Evolutionary conservation across 2,888 invertebrate genomes (phyloP), one percentile per base, ranked within the genome.

Genomic region (Trichacis sp.): DNA sequence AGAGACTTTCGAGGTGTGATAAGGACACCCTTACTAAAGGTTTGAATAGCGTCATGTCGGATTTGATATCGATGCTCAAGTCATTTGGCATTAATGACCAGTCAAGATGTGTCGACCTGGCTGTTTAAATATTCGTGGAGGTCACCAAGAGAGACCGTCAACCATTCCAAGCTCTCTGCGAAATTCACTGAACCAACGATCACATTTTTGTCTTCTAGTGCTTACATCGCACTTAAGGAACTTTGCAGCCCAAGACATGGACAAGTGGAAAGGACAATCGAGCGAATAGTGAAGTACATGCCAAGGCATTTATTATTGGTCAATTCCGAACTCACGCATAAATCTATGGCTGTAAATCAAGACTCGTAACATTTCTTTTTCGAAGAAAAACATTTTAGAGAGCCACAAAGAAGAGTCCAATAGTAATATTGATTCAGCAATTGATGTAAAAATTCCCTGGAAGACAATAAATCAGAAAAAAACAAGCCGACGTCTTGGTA

Each of bases 171-270:
- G 18, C 36, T n/a, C 0, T 42, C 54, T 17, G 51, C 29, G 5
- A 70, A 59, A 50, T 40, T 40, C 1, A 56, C 20, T 6, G 64
- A 58, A 45, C 73, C 76, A 11, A 64, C 74, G 3, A 42, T 73
- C 4, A 69, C 73, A 15, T 77, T 81, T 2, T 62, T 84, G 14
- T 73, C 76, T 1, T 76, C 78, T 55, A 85, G 84, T 67, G 82
- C 85, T 6, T 86, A 83, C 61, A 74, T 73, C 8, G 82, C 82
- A 9, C 71, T 86, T 15, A 72, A 77, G 52, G 72, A 75, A 33
- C 65, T 87, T 0, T 86, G 86, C 64, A 73, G 79, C 50, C 76
- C 78, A 1, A 77, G 83, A 12, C 87, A 88, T 71, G 87, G 88
- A 1, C 71, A 82, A 30, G 71, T 85, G 4, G 68, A 78, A 11